These are phyloP conservation scores for Congeria kusceri DNA, from an alignment of 2,888 invertebrate genomes.

Conservation along the genomic window DNA sequence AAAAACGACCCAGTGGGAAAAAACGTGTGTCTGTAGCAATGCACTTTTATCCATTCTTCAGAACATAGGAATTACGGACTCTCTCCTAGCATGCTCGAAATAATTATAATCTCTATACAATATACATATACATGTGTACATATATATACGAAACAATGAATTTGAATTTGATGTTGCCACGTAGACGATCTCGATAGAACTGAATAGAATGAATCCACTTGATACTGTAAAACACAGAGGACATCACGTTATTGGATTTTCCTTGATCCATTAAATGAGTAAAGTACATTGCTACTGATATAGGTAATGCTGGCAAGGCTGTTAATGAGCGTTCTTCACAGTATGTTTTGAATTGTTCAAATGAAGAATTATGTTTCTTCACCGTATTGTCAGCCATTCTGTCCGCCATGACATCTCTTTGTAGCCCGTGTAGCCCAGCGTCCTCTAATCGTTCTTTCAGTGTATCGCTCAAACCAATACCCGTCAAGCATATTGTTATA, in stretches of 20 bases:
- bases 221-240: constrained; percentile 28
- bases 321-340: constrained; percentile 4
- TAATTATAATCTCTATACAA: no score
- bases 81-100: no score
- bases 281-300: constrained; percentile 29
- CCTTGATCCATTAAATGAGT: constrained; percentile 34
- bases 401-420: background rate
- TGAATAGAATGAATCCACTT: constrained; percentile 54
- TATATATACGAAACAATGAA: no score
- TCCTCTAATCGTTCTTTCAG: no score
- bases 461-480: background rate
- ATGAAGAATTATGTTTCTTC: constrained; percentile 32
- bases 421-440: no score
- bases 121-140: no score
- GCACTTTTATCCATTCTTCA: no score
- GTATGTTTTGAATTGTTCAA: constrained; percentile 37
- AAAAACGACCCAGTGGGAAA: no score
- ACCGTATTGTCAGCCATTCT: constrained; percentile 44
- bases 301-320: constrained; percentile 32
- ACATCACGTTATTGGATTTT: constrained; percentile 27
- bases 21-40: no score
- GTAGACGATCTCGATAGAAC: no score
- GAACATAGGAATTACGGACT: no score
- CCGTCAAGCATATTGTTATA: constrained; percentile 12
- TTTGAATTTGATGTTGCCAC: no score